Conservation (phyloP, 1,140 invertebrate species). For the Bombus waltoni region DNA sequence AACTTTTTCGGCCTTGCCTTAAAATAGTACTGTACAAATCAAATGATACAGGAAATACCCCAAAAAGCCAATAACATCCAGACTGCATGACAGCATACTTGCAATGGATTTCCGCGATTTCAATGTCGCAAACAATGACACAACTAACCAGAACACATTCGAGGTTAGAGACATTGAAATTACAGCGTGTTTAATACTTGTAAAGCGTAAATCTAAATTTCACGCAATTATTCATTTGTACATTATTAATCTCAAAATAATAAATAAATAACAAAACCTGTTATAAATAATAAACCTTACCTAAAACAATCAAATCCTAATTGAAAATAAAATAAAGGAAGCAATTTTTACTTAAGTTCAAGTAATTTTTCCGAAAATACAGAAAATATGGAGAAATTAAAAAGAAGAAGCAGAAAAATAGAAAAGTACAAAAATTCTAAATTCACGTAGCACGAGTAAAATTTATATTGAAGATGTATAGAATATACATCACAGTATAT, state of each 20-base stretch:
- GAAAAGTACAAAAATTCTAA: neutral
- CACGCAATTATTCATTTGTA: neutral
- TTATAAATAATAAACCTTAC: too few relatives aligned
- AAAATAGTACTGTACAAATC: neutral
- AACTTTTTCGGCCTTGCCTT: neutral
- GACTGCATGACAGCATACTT: too few relatives aligned
- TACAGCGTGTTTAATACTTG: neutral
- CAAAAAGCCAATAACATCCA: neutral
- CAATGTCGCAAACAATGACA: neutral
- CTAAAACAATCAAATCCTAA: too few relatives aligned
- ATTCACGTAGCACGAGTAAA: neutral
- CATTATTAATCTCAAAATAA: neutral
- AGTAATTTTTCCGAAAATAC: neutral
- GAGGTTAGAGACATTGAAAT: neutral
- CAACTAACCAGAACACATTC: neutral
- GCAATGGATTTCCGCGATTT: neutral
- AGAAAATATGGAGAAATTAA: neutral
- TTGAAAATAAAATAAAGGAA: neutral
- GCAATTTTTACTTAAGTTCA: neutral
- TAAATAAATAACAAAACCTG: too few relatives aligned
- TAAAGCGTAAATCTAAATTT: neutral
- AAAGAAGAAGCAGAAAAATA: neutral
- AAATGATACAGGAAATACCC: neutral
- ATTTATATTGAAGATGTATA: neutral
- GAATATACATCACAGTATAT: too few relatives aligned